Evolutionary conservation across 64 coral and sea anemone species (phyloP).

Genomic region (Trachythela sp.): DNA sequence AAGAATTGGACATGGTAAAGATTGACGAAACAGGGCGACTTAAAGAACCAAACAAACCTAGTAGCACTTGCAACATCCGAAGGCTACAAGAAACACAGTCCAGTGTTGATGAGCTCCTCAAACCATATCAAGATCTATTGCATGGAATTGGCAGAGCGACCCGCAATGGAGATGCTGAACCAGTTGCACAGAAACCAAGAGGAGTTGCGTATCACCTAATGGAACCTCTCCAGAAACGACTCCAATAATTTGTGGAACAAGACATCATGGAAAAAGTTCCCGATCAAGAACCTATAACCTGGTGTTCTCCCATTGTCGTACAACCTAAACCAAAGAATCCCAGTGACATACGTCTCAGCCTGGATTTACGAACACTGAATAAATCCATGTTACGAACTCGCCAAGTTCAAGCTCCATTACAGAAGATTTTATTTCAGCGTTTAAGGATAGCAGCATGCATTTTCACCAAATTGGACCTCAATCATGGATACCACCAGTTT

Average conservation of each 20-base stretch:
- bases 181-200: constrained; percentile 47
- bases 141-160: background rate
- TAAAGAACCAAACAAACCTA: constrained; percentile 33
- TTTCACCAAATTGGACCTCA: constrained; percentile 62
- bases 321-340: constrained; percentile 63
- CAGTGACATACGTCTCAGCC: constrained; percentile 43
- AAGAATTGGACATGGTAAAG: constrained; percentile 22
- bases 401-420: constrained; percentile 46
- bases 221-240: constrained; percentile 31
- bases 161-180: background rate
- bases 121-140: background rate
- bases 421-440: background rate
- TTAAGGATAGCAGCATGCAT: background rate
- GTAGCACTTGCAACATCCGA: too few relatives aligned
- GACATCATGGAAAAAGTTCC: constrained; percentile 55
- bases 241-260: constrained; percentile 44
- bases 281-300: constrained; percentile 50
- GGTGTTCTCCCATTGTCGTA: constrained; percentile 60
- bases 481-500: constrained; percentile 5
- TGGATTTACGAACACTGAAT: constrained; percentile 46
- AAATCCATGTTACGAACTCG: constrained; percentile 52
- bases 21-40: constrained; percentile 17
- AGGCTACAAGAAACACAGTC: background rate
- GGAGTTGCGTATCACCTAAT: constrained; percentile 45
- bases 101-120: background rate